Conservation (phyloP, 2,113 vertebrate species). For the Phaethon lepturus region DNA sequence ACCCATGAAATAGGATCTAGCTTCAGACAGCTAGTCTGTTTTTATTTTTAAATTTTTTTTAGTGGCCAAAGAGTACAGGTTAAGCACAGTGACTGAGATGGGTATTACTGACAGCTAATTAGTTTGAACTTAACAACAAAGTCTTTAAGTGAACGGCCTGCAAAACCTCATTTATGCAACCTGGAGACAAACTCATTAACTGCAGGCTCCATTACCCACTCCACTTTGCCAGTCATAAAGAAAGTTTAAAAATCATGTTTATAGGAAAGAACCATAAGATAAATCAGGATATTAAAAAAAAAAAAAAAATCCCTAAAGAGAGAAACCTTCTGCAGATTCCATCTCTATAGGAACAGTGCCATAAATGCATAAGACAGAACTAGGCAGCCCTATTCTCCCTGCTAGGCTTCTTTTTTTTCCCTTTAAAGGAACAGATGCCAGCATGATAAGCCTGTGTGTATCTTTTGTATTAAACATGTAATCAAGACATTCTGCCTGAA, state of each 20-base stretch:
- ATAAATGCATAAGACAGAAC: slow-evolving; percentile 28
- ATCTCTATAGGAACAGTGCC: slow-evolving; percentile 61
- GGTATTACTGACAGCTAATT: slow-evolving; percentile 33
- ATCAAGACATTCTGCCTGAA: neutral
- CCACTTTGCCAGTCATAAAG: neutral
- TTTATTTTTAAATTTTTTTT: neutral
- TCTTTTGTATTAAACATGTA: neutral
- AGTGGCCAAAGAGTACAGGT: neutral
- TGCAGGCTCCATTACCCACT: slow-evolving; percentile 39
- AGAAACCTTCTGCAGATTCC: slow-evolving; percentile 37
- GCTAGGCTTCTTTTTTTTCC: slow-evolving; percentile 25
- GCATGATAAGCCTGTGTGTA: neutral
- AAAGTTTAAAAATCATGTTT: slow-evolving; percentile 54
- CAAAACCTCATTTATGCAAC: slow-evolving; percentile 39
- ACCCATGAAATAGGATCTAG: neutral
- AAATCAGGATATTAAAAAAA: neutral
- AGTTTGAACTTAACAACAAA: slow-evolving; percentile 46
- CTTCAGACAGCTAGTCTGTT: neutral
- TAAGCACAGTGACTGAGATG: neutral
- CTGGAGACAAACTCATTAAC: slow-evolving; percentile 41
- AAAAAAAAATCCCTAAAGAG: neutral
- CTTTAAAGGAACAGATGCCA: slow-evolving; percentile 69
- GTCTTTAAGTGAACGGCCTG: slow-evolving; percentile 43
- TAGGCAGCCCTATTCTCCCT: slow-evolving; percentile 43
- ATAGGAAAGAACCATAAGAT: neutral